Conservation (phyloP, 2,113 vertebrate species). For the Cynopterus brachyotis region DNA sequence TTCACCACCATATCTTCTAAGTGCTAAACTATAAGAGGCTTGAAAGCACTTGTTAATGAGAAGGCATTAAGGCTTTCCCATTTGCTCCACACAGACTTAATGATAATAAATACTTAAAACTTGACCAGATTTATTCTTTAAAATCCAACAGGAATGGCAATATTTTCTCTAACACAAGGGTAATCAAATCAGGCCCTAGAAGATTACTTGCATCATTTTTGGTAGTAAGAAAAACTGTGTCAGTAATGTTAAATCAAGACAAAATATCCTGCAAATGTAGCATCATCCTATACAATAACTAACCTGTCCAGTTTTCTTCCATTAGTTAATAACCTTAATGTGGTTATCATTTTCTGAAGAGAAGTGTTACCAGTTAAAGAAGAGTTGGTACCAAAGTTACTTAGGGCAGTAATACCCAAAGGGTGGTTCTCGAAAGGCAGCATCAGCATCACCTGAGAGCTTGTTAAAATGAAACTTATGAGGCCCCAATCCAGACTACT, state of each 20-base stretch:
- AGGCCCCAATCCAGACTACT: background rate
- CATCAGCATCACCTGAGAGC: background rate
- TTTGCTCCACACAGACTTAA: background rate
- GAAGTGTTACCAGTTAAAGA: background rate
- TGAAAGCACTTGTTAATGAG: constrained; percentile 33
- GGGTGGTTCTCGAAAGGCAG: background rate
- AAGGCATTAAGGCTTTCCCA: background rate
- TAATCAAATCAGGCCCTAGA: background rate
- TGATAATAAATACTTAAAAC: background rate
- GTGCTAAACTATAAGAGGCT: background rate
- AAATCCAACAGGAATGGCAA: background rate
- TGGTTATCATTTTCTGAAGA: background rate
- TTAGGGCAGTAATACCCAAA: background rate
- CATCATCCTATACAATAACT: background rate
- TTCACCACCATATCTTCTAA: background rate
- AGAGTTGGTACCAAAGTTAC: background rate
- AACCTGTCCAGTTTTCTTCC: background rate
- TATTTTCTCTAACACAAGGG: background rate
- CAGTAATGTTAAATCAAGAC: constrained; percentile 11
- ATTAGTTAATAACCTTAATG: background rate
- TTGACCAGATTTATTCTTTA: constrained; percentile 7
- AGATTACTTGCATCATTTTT: background rate
- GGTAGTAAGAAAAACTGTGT: background rate
- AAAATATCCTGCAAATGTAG: background rate
- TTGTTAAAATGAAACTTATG: background rate